phyloP scores from a whole-genome alignment of 2,113 vertebrate species.

The Solea senegalensis region DNA sequence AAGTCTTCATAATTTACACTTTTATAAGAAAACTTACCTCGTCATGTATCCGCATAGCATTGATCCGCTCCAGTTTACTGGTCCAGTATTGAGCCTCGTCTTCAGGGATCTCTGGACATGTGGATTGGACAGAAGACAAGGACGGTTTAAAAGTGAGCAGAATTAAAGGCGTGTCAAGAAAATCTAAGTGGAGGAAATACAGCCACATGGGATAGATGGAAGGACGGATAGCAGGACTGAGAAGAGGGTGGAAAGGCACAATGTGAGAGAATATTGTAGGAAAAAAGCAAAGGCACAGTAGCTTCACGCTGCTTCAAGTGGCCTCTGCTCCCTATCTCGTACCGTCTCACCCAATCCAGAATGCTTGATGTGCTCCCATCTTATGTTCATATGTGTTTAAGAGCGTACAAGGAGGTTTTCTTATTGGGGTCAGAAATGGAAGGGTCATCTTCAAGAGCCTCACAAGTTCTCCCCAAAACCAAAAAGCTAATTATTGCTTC shows the following conservation, averaged over 20 bases:
- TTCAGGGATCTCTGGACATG: constrained; percentile 91
- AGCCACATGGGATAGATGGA: background rate
- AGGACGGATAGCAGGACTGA: constrained; percentile 1
- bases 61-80: constrained; percentile 91
- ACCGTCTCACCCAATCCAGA: constrained; percentile 6
- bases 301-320: constrained; percentile 34
- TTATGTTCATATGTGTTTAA: constrained; percentile 53
- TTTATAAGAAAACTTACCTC: constrained; percentile 77
- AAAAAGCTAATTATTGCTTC: background rate
- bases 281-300: constrained; percentile 11
- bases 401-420: constrained; percentile 27
- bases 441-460: background rate
- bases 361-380: constrained; percentile 12
- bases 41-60: constrained; percentile 85
- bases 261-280: constrained; percentile 7
- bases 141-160: constrained; percentile 16
- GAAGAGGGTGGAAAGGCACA: background rate
- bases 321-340: constrained; percentile 5
- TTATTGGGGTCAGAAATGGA: constrained; percentile 33
- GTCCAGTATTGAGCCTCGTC: constrained; percentile 97
- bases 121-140: background rate
- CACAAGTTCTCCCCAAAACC: background rate
- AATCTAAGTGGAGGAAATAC: background rate
- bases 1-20: background rate
- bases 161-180: background rate